A percentile compares a stretch with the other conserved stretches of the same genome.
phyloP scores from a whole-genome alignment of 1,140 invertebrate species.

The Bombus confusus region DNA sequence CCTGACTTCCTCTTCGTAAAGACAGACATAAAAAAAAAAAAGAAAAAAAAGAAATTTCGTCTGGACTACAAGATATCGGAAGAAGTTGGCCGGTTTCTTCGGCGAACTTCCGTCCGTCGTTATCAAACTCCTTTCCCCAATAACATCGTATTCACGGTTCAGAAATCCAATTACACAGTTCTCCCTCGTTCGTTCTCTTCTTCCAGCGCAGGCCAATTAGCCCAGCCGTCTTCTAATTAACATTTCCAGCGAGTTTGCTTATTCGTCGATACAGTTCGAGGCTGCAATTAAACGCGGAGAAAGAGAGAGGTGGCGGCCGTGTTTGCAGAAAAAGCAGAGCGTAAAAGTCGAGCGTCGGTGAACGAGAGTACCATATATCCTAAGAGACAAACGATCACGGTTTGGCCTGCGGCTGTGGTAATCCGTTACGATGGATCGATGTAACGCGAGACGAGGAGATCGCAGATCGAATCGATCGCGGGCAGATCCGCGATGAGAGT shows the following conservation, averaged over 20 bases:
- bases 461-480: slow-evolving; percentile 59
- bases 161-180: slow-evolving; percentile 21
- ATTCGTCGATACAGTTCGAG: slow-evolving; percentile 22
- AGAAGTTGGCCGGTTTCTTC: slow-evolving; percentile 11
- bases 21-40: neutral
- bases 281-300: slow-evolving; percentile 22
- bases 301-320: neutral
- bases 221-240: slow-evolving; percentile 11
- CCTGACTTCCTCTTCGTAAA: neutral
- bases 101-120: slow-evolving; percentile 10
- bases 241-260: slow-evolving; percentile 23
- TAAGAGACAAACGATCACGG: slow-evolving; percentile 21
- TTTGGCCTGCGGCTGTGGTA: slow-evolving; percentile 23
- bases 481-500: slow-evolving; percentile 38
- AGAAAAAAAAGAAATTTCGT: too few species aligned
- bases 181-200: neutral
- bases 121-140: slow-evolving; percentile 13
- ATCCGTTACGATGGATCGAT: slow-evolving; percentile 57
- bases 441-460: slow-evolving; percentile 53
- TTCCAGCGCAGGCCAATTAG: slow-evolving; percentile 20
- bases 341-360: neutral
- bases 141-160: slow-evolving; percentile 30
- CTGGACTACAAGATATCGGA: neutral
- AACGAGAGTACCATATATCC: neutral
- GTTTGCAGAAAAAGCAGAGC: neutral